A percentile compares a stretch with the other conserved stretches of the same genome.
Conservation (phyloP, 2,113 vertebrate species). For the Plestiodon gilberti region DNA sequence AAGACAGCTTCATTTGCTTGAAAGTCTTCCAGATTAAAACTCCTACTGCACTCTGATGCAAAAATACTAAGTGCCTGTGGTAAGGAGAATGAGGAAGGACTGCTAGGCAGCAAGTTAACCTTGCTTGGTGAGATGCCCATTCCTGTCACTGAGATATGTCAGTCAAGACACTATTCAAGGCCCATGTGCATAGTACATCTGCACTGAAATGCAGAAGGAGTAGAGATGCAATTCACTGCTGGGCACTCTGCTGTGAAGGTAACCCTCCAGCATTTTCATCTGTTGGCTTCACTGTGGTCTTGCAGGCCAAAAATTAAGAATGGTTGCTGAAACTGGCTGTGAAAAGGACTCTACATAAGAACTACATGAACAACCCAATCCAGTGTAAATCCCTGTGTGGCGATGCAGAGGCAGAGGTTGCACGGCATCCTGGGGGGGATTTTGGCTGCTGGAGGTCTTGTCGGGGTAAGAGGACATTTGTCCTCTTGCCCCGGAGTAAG, state of each 20-base stretch:
- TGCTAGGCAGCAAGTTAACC: not conserved
- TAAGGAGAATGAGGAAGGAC: not conserved
- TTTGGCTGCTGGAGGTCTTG: no score
- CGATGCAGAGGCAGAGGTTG: no score
- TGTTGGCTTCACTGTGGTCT: not conserved
- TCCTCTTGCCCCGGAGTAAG: no score
- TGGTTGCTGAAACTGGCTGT: slow-evolving; percentile 25
- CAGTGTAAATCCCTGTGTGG: no score
- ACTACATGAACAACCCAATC: no score
- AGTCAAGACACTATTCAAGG: not conserved
- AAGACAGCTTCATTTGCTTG: not conserved
- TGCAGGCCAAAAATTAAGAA: slow-evolving; percentile 35
- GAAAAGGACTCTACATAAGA: not conserved
- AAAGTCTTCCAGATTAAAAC: not conserved
- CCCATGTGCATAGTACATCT: not conserved
- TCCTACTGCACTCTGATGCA: not conserved
- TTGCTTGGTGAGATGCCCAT: not conserved
- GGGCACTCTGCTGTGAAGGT: not conserved
- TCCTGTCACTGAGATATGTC: not conserved
- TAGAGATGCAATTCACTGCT: not conserved
- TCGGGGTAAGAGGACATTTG: no score
- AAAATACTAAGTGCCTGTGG: not conserved
- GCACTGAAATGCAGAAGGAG: not conserved
- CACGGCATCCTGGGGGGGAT: no score
- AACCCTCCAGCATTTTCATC: not conserved